phyloP scores from a whole-genome alignment of 1,140 invertebrate genomes.

The Meloidogyne exigua region DNA sequence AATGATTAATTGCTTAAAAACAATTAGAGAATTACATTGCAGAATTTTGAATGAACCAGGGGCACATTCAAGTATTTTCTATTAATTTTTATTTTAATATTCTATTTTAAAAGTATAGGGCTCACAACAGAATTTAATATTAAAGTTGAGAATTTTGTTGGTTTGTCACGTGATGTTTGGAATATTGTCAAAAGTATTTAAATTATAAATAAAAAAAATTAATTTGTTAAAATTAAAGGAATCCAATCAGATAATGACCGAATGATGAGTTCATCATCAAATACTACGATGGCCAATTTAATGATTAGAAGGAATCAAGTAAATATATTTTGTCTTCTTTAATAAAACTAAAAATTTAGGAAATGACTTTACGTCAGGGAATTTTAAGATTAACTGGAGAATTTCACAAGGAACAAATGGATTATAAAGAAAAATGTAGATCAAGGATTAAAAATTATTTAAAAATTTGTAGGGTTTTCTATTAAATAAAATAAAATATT shows the following conservation, averaged over 20 bases:
- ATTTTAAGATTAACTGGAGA: conserved; percentile 39
- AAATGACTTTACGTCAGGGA: conserved; percentile 33
- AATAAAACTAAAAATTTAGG: conserved; percentile 27
- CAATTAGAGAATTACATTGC: conserved; percentile 34
- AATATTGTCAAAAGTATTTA: conserved; percentile 33
- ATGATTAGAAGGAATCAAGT: conserved; percentile 49
- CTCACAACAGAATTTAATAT: conserved; percentile 40
- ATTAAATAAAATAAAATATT: neutral
- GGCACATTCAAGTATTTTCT: conserved; percentile 32
- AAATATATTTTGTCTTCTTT: neutral
- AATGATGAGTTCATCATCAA: neutral
- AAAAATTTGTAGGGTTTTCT: conserved; percentile 38
- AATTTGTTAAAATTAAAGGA: conserved; percentile 18
- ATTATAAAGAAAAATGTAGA: conserved; percentile 45
- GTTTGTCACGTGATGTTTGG: conserved; percentile 20
- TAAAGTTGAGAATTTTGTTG: conserved; percentile 31
- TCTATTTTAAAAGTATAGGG: conserved; percentile 26
- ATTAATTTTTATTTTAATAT: conserved; percentile 20
- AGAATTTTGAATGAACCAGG: conserved; percentile 38
- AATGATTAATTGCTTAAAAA: conserved; percentile 24
- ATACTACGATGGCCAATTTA: conserved; percentile 30
- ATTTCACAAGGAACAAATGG: conserved; percentile 43
- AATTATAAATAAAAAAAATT: neutral
- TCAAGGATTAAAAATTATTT: conserved; percentile 43
- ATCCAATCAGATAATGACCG: conserved; percentile 37